Base-by-base conservation (phyloP, 2,888 invertebrate species). In the Drosophila neotestacea region DNA sequence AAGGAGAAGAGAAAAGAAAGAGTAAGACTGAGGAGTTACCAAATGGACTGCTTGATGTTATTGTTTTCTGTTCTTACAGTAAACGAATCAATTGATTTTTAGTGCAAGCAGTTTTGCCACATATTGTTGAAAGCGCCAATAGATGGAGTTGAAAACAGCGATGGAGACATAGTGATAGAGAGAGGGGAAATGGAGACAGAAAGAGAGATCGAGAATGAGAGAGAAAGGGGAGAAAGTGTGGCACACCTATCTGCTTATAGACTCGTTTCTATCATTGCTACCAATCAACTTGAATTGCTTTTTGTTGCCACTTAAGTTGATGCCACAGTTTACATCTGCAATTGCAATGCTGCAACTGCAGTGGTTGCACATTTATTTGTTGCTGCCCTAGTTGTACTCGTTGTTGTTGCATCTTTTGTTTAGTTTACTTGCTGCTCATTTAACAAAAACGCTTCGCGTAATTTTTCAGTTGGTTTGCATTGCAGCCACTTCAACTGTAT, bases 201-300 rank as follows among this genome's bases (percentile, higher is more conserved):
- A 1, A 30, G 9, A 34, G 32, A 13, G 11, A n/a, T 1, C 4
- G 27, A 36, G 11, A 16, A 4, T 6, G 16, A 6, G 55, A 30
- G 6, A 27, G 5, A 32, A 4, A 32, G 11, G 16, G 16, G 10
- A 16, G 10, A 6, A 22, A 48, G 16, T 30, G 13, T 52, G 32
- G 44, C 48, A 55, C 44, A 70, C 56, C 48, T 60, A 55, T 58
- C 32, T 16, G 65, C 58, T 36, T 50, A 36, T 36, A n/a, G 47
- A 46, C 30, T 16, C 16, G 61, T 41, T 56, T 59, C 61, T 73
- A 80, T 83, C 73, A 70, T 38, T 44, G 68, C 51, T 70, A 48
- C 70, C 76, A 85, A 83, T 88, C 88, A 84, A 68, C 42, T 52
- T 59, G 62, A 84, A 83, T 81, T 76, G 73, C 75, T 60, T 80